Conservation (phyloP, 2,113 vertebrate species). For the Nothobranchius kuhntae region DNA sequence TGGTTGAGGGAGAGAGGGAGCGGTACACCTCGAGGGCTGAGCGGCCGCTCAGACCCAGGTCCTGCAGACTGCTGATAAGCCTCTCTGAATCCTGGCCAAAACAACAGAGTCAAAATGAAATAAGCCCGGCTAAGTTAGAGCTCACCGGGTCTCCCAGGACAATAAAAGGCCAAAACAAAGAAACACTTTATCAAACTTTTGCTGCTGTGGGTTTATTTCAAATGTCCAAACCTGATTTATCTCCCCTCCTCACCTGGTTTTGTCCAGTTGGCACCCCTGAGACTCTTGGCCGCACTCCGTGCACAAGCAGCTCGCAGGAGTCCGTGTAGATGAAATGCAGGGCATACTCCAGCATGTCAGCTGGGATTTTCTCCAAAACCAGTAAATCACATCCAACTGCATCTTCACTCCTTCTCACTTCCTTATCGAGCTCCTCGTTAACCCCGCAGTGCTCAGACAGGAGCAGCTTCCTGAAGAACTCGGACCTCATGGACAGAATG, state of each 20-base stretch:
- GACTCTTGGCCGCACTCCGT: constrained; percentile 82
- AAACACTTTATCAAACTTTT: background rate
- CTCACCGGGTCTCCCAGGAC: background rate
- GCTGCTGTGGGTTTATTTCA: background rate
- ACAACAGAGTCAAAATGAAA: constrained; percentile 11
- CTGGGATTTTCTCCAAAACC: constrained; percentile 87
- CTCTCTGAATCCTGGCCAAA: constrained; percentile 61
- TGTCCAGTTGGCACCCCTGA: constrained; percentile 55
- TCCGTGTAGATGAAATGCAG: constrained; percentile 94
- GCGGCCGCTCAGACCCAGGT: constrained; percentile 81
- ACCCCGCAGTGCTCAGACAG: constrained; percentile 67
- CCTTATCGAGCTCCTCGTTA: constrained; percentile 66
- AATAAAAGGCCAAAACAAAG: background rate
- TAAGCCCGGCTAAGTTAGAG: constrained; percentile 7
- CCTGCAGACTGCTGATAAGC: constrained; percentile 85
- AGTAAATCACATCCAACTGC: constrained; percentile 89
- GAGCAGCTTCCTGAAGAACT: constrained; percentile 89
- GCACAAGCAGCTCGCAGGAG: constrained; percentile 89
- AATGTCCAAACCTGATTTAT: background rate
- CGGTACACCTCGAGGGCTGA: constrained; percentile 88
- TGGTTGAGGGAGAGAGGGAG: constrained; percentile 76
- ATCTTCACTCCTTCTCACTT: constrained; percentile 85
- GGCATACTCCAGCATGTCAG: constrained; percentile 87
- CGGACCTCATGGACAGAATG: constrained; percentile 86
- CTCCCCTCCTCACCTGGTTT: constrained; percentile 55